Evolutionary conservation across 1,140 invertebrate genomes (phyloP).

Genomic region (Saccostrea echinata): DNA sequence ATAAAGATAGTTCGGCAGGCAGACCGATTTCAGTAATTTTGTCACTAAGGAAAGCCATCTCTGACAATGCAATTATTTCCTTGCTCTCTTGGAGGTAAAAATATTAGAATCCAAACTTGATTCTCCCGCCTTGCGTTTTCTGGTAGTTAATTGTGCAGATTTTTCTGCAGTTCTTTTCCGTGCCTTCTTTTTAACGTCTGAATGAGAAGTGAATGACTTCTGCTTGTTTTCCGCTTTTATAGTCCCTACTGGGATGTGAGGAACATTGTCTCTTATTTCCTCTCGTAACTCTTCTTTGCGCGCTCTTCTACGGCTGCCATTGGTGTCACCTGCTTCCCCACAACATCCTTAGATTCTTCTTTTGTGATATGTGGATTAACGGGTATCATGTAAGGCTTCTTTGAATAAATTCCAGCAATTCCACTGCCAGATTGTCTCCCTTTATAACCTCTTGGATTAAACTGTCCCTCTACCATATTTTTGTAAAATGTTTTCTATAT

Average conservation of each 20-base stretch:
- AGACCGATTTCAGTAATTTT: constrained; percentile 46
- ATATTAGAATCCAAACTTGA: not conserved
- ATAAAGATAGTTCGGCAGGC: constrained; percentile 50
- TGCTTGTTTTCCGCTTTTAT: constrained; percentile 36
- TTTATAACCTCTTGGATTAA: constrained; percentile 23
- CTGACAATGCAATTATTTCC: not conserved
- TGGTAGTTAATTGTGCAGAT: not conserved
- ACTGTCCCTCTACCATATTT: constrained; percentile 38
- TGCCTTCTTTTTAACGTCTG: not conserved
- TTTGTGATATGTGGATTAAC: constrained; percentile 6
- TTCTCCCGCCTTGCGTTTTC: not conserved
- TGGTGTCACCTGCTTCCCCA: constrained; percentile 41
- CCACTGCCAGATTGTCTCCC: constrained; percentile 34
- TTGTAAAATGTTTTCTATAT: constrained; percentile 44
- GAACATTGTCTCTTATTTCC: not conserved
- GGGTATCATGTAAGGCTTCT: constrained; percentile 49
- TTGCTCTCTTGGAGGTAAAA: not conserved
- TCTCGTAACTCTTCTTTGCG: constrained; percentile 44
- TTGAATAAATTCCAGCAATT: constrained; percentile 29
- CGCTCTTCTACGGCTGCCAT: constrained; percentile 44
- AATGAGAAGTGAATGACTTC: not conserved
- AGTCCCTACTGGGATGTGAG: constrained; percentile 16
- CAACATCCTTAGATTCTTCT: not conserved
- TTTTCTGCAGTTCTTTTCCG: not conserved
- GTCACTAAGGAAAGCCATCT: constrained; percentile 48